phyloP scores from a whole-genome alignment of 2,113 vertebrate genomes.

The Alosa alosa region DNA sequence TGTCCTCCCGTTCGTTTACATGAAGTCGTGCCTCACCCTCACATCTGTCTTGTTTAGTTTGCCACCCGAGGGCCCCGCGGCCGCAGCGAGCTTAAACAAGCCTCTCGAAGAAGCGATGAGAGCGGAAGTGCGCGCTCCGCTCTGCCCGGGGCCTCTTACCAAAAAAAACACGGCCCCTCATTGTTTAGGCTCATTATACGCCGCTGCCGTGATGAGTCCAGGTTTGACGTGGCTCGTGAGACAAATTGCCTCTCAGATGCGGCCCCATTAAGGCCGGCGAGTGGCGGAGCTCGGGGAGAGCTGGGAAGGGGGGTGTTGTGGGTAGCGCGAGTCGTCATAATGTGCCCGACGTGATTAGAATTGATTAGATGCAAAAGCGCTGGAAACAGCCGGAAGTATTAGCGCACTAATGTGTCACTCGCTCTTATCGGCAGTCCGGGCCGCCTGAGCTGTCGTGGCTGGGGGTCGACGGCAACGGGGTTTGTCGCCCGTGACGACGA shows the following conservation, averaged over 20 bases:
- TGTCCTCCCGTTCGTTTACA: neutral
- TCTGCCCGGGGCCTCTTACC: neutral
- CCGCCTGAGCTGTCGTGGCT: neutral
- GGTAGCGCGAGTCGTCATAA: neutral
- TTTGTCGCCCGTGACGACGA: neutral
- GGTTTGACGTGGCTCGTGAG: neutral
- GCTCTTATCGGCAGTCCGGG: slow-evolving; percentile 4
- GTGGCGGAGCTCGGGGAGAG: neutral
- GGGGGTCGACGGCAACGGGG: neutral
- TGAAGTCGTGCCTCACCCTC: neutral
- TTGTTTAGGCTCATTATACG: neutral
- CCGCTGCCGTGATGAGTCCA: neutral
- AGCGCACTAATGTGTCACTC: slow-evolving; percentile 1
- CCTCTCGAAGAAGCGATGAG: neutral
- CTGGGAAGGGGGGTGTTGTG: neutral
- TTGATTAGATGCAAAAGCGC: slow-evolving; percentile 29
- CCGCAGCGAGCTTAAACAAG: neutral
- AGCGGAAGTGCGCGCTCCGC: neutral
- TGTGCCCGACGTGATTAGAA: neutral
- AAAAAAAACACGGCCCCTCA: neutral
- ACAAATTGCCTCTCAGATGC: slow-evolving; percentile 2
- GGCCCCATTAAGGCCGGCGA: neutral
- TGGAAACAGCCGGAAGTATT: slow-evolving; percentile 21
- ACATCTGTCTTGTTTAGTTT: neutral
- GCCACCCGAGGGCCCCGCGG: neutral